Base-by-base conservation (phyloP, 2,797 vertebrate genomes). In the Periophthalmus magnuspinnatus region DNA sequence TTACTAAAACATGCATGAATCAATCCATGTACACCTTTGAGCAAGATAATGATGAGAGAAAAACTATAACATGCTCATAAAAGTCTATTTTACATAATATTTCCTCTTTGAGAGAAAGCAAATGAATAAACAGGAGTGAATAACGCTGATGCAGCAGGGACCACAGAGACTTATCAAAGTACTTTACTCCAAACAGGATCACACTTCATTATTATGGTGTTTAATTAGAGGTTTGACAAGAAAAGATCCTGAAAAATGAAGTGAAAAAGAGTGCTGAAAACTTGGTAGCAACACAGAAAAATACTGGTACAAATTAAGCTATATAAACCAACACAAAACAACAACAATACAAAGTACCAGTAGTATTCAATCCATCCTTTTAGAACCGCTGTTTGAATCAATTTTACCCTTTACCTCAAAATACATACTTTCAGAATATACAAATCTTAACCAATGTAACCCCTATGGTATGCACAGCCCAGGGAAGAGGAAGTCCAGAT, bases 81-180 rank as follows among this genome's bases (percentile, higher is more conserved):
- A 45, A 14, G 13, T 45, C 13, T 14, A 45, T 16, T 45, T 41
- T 16, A 45, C 41, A 45, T 45, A 45, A 45, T 45, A 14, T 14
- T 3, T 13, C 10, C 14, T 45, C 41, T 45, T 45, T 45, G 76
- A 82, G 70, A 81, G 74, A 68, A 67, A 41, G 52, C 0, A 48
- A 69, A 48, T 6, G 45, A 81, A 80, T 88, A 78, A 87, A 87
- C 72, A 82, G 63, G 70, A 74, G 79, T 79, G 71, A 84, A 84
- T 82, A 63, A 71, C 55, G 77, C 81, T 84, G 86, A 87, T 68
- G 80, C 78, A 82, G 82, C 82, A 80, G 52, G 65, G 24, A 55
- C 65, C 78, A 81, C 81, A 77, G 48, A 69, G 24, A 61, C 65
- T 79, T 78, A 80, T 76, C 68, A 52, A 74, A 79, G 72, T 67